Evolutionary conservation across 2,888 invertebrate species (phyloP), one percentile per base, ranked within the genome.

Genomic region (Atethmia centrago): DNA sequence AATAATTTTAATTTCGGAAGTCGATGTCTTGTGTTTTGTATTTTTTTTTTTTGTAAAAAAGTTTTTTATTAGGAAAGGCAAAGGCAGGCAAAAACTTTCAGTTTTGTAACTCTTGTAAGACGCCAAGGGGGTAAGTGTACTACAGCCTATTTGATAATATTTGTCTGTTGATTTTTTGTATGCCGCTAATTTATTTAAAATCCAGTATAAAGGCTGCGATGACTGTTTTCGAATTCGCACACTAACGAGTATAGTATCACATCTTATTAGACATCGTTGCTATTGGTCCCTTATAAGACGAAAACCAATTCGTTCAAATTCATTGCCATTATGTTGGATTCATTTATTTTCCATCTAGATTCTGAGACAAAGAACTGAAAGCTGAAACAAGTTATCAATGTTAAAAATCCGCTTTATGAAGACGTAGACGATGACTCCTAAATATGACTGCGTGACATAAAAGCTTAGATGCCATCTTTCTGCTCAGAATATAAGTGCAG

Each of bases 231-330:
- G 10, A 42, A 49, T 25, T 59, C 31, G 28, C 28, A 65, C 36
- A 40, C 10, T 28, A 40, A 66, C 31, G 19, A 25, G 47, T 55
- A 47, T 21, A 40, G 66, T 77, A 25, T 45, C 9, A 53, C n/a
- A 66, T 28, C 77, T 67, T 25, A 77, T 74, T 42, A 77, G 21
- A 56, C 25, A 31, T 42, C 3, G 12, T n/a, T 9, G 5, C 19
- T 36, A 25, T 42, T 77, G 56, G 42, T 10, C n/a, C 63, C 78
- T 0, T 78, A 45, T 28, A 45, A 45, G 78, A 59, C 36, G 10
- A 51, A 70, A 42, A 40, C 51, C n/a, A 69, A 45, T 59, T 70
- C 56, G 2, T 16, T 3, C 12, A 7, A n/a, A 70, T 70, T 28
- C 10, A 40, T 49, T 42, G 21, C 25, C 7, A 47, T 36, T 36